These are phyloP conservation scores for Syrista parreyssii DNA, from an alignment of 2,888 invertebrate species.

Conservation along the genomic window DNA sequence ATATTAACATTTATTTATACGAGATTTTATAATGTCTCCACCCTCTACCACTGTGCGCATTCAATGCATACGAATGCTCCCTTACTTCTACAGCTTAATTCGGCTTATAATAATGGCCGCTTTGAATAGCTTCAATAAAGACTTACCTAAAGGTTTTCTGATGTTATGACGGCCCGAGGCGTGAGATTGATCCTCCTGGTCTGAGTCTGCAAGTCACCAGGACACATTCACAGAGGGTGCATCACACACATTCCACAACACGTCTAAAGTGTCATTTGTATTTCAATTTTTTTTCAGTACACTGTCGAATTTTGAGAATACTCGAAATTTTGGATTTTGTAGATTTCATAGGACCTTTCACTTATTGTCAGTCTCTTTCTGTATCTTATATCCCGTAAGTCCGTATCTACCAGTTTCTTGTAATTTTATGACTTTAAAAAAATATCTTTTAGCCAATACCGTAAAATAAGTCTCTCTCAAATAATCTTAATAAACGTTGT, in stretches of 20 bases:
- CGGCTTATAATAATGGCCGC: slow-evolving; percentile 46
- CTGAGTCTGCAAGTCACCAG: slow-evolving; percentile 65
- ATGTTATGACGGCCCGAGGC: slow-evolving; percentile 66
- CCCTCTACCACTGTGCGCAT: neutral
- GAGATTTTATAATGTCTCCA: neutral
- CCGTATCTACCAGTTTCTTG: neutral
- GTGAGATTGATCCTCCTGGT: slow-evolving; percentile 65
- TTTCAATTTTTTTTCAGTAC: neutral
- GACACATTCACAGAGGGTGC: slow-evolving; percentile 64
- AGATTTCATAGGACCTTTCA: neutral
- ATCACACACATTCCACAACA: slow-evolving; percentile 65
- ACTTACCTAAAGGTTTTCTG: slow-evolving; percentile 72
- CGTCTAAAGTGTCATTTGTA: slow-evolving; percentile 57
- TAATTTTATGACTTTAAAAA: neutral
- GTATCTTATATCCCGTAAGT: neutral
- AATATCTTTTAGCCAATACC: neutral
- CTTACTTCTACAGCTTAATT: slow-evolving; percentile 67
- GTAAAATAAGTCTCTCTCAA: neutral
- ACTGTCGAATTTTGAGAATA: neutral
- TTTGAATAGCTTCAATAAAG: slow-evolving; percentile 14
- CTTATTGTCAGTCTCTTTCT: neutral
- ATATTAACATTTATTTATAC: neutral
- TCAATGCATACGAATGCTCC: neutral
- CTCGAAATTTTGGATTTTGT: neutral
- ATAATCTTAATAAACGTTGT: neutral